Evolutionary conservation across 1,140 invertebrate species (phyloP).

Genomic region (Hesperophylax magnus): DNA sequence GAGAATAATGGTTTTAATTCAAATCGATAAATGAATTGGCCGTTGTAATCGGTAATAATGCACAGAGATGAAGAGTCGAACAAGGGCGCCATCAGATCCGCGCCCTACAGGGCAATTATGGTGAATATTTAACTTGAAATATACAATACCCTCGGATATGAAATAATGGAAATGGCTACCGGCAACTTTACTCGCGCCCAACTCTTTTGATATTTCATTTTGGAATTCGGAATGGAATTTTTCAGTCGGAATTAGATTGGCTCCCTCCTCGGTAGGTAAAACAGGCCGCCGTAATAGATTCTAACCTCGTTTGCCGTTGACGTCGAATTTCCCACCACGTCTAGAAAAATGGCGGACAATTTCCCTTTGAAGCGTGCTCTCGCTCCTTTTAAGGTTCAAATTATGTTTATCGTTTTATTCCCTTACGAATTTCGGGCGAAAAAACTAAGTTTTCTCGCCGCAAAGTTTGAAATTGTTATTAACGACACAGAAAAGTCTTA

Average conservation of each 20-base stretch:
- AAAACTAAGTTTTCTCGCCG: constrained; percentile 55
- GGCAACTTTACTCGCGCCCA: constrained; percentile 11
- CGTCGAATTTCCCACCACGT: constrained; percentile 53
- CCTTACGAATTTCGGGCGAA: constrained; percentile 54
- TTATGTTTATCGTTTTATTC: constrained; percentile 58
- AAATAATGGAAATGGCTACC: constrained; percentile 12
- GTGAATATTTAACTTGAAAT: too few relatives aligned
- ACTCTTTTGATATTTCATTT: constrained; percentile 46
- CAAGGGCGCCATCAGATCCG: too few relatives aligned
- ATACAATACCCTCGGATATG: neutral
- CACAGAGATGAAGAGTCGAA: too few relatives aligned
- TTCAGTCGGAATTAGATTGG: constrained; percentile 40
- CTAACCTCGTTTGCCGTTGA: constrained; percentile 57
- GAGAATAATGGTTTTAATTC: too few relatives aligned
- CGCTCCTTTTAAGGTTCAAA: constrained; percentile 57
- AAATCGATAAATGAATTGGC: too few relatives aligned
- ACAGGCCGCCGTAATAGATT: constrained; percentile 57
- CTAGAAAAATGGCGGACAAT: constrained; percentile 55
- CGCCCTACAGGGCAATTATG: too few relatives aligned
- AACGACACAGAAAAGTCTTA: constrained; percentile 42
- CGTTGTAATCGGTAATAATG: too few relatives aligned
- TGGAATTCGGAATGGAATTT: constrained; percentile 44
- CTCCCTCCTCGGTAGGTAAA: constrained; percentile 44
- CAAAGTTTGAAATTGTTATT: constrained; percentile 47
- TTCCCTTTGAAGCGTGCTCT: constrained; percentile 54